These are phyloP conservation scores for Sebastes diaconus DNA, from an alignment of 2,797 vertebrate genomes.

Conservation along the genomic window DNA sequence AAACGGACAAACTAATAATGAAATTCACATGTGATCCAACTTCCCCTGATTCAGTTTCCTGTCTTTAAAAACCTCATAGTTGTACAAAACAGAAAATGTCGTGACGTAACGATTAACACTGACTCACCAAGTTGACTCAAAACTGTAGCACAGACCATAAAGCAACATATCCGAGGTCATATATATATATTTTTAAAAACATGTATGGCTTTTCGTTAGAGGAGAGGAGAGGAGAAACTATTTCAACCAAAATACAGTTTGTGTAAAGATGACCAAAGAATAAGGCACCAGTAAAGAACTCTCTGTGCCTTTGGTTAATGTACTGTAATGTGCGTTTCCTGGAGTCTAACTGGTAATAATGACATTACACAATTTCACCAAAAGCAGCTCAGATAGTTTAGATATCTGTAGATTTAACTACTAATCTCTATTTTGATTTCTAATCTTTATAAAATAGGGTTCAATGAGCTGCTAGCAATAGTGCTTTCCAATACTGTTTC, in stretches of 20 bases:
- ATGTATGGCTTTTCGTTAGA: conserved; percentile 63
- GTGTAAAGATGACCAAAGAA: conserved; percentile 32
- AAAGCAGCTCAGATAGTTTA: neutral
- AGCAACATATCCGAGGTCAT: neutral
- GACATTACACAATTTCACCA: neutral
- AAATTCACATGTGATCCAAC: conserved; percentile 12
- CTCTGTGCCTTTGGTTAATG: conserved; percentile 71
- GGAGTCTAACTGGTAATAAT: neutral
- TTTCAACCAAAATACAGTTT: conserved; percentile 2
- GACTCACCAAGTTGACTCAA: neutral
- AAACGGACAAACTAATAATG: neutral
- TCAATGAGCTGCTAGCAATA: neutral
- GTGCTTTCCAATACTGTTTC: neutral
- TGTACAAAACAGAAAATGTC: conserved; percentile 15
- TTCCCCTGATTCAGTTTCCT: conserved; percentile 17
- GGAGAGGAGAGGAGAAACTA: neutral
- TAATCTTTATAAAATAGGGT: neutral
- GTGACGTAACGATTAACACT: neutral
- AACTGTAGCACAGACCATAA: conserved; percentile 1
- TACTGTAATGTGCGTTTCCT: conserved; percentile 28
- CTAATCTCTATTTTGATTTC: neutral
- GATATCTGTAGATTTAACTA: neutral
- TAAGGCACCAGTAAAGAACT: conserved; percentile 71
- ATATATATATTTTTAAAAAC: neutral
- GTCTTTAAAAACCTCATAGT: conserved; percentile 3